Base-by-base conservation (phyloP, 2,888 invertebrate genomes). In the Lasius fuliginosus region DNA sequence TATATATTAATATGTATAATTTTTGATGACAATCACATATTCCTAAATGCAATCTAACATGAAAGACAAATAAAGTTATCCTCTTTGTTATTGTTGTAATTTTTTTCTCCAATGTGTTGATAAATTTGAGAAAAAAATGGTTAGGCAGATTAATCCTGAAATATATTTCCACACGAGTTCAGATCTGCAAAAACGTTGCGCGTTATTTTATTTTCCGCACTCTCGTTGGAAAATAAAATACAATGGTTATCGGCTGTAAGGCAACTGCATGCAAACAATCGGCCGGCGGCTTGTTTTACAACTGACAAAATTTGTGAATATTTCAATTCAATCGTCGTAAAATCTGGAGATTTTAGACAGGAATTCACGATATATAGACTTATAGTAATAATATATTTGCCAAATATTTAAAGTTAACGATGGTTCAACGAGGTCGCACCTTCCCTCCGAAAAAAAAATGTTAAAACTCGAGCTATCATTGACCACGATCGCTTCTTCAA, bases 381-480 rank as follows among this genome's bases (percentile, higher is more conserved):
- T 84, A 86, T 85, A 83, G 68, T 85, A 83, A 84, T 85, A 84
- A 88, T 81, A 83, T n/a, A 53, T 77, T 84, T 77, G 84, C 67
- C 85, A 85, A 88, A 89, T 86, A 71, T 53, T 49, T 86, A 90
- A 87, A 88, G 86, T 90, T 90, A 90, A 85, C 82, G 76, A 56
- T 42, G 85, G 85, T 67, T 83, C 86, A 84, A 76, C 77, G 83
- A 87, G 82, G 5, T 81, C 82, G 36, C 53, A 2, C 0, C 83
- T 75, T 84, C 77, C 86, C 64, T 68, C n/a, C 8, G 30, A 36
- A 40, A 8, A n/a, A 73, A 88, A 89, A 90, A 88, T 87, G 46
- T 87, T 89, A 91, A 90, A 91, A 92, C 85, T 85, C 84, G 90
- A 92, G 89, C 90, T 89, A 67, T 79, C 83, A 88, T 89, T 91